Percentiles rank a stretch among this genome's conserved stretches.
phyloP scores from a whole-genome alignment of 2,113 vertebrate species.

The Periophthalmodon schlosseri region DNA sequence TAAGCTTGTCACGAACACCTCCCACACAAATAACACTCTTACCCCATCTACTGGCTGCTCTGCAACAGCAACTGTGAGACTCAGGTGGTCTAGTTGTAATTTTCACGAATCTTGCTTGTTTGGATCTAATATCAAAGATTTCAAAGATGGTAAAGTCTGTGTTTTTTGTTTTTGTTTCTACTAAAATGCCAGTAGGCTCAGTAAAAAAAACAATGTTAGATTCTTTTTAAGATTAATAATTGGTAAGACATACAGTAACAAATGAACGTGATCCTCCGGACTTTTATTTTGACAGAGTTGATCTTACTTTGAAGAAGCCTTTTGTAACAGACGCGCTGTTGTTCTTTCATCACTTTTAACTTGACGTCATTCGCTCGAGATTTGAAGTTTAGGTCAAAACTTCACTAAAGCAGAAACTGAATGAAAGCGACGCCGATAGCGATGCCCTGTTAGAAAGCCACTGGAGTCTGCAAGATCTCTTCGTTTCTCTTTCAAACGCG shows the following conservation, averaged over 20 bases:
- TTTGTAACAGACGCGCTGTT: neutral
- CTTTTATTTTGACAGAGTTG: neutral
- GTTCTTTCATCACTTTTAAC: slow-evolving; percentile 8
- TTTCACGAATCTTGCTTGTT: too few species aligned
- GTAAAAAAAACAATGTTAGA: too few species aligned
- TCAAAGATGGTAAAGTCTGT: too few species aligned
- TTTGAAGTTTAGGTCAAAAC: slow-evolving; percentile 24
- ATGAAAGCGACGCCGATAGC: slow-evolving; percentile 26
- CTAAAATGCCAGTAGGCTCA: too few species aligned
- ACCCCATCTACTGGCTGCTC: slow-evolving; percentile 60
- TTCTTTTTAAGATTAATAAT: too few species aligned
- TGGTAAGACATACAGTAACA: too few species aligned
- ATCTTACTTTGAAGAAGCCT: slow-evolving; percentile 11
- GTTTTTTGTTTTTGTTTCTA: too few species aligned
- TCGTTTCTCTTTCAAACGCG: slow-evolving; percentile 26
- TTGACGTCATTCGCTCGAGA: slow-evolving; percentile 27
- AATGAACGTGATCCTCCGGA: neutral
- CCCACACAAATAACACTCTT: slow-evolving; percentile 31
- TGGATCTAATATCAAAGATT: too few species aligned
- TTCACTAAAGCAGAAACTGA: slow-evolving; percentile 28
- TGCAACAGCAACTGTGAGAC: neutral
- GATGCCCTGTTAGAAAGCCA: slow-evolving; percentile 41
- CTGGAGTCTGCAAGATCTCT: neutral
- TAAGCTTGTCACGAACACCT: neutral
- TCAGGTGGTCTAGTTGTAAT: too few species aligned